Conservation (phyloP, 2,888 invertebrate species). For the Caenorhabditis panamensis region DNA sequence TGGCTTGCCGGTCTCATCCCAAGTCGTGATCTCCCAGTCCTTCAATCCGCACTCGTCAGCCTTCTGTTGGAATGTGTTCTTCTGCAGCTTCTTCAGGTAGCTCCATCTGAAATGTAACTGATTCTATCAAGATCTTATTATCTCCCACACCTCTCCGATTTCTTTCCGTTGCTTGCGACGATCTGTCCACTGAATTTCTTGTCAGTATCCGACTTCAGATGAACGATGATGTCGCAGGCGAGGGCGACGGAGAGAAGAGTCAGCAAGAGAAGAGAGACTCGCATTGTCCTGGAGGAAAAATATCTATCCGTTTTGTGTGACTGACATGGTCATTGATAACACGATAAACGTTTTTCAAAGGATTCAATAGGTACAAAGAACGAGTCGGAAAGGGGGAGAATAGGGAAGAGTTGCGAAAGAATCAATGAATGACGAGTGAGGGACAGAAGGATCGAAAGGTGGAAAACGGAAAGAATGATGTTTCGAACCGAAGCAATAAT, state of each 20-base stretch:
- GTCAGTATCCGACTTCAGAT: slow-evolving; percentile 78
- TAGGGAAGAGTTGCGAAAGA: neutral
- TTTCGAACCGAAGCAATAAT: slow-evolving; percentile 15
- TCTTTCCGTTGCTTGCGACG: slow-evolving; percentile 77
- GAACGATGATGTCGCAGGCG: slow-evolving; percentile 80
- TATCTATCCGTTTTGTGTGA: neutral
- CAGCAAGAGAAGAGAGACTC: slow-evolving; percentile 58
- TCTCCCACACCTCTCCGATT: slow-evolving; percentile 74
- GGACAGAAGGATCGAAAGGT: slow-evolving; percentile 5
- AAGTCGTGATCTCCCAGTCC: slow-evolving; percentile 75
- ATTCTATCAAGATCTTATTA: neutral
- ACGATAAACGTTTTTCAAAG: neutral
- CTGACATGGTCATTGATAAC: slow-evolving; percentile 13
- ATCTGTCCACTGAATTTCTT: slow-evolving; percentile 79
- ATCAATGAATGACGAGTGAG: neutral
- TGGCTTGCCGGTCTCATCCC: slow-evolving; percentile 72
- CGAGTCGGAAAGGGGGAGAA: neutral
- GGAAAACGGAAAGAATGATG: slow-evolving; percentile 14
- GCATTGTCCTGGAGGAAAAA: slow-evolving; percentile 44
- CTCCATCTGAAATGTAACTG: slow-evolving; percentile 72
- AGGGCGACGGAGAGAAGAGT: slow-evolving; percentile 61
- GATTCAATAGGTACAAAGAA: slow-evolving; percentile 22
- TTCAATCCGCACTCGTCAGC: slow-evolving; percentile 78
- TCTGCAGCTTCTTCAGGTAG: slow-evolving; percentile 73
- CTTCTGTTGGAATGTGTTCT: slow-evolving; percentile 79